Evolutionary conservation across 2,113 vertebrate species (phyloP), one percentile per base, ranked within the genome.

Genomic region (Phylloscopus trochiloides): DNA sequence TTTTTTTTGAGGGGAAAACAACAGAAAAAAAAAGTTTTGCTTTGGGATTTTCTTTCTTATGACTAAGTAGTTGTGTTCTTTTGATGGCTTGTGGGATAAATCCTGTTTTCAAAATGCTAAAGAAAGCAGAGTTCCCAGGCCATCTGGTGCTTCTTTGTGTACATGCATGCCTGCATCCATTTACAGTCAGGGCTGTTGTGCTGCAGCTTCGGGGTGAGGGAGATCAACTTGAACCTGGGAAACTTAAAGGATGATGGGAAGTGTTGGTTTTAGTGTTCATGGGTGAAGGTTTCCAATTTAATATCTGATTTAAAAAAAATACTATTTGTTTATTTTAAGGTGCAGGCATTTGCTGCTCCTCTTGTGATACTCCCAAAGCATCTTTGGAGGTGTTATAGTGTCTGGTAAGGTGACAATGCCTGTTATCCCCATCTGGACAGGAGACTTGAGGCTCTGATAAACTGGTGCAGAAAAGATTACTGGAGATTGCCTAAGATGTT

Each of bases 91-190:
- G 48, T 67, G 48, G 52, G 75, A 63, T 71, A 91, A 91, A 84
- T 70, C 25, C 21, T 81, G 6, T 85, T 93, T 87, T 90, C 61
- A 87, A 90, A 85, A 82, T 75, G 36, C 66, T 63, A 36, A 76
- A 75, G 77, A 85, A 91, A 96, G 76, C 54, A 48, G 66, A 91
- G 48, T 90, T 94, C 62, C 71, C 34, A 51, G 61, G 40, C 74
- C 78, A 82, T 88, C 90, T 86, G 75, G 34, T 79, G 52, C 67
- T 86, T 79, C 55, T 59, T 52, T 88, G 65, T 83, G 38, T 72
- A 21, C 29, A 32, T 65, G 36, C 26, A 19, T 61, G 50, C 71
- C n/a, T 81, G 51, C 29, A 29, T 55, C 48, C 24, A 5, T 54
- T 40, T 52, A 5, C 59, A 32, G 34, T 52, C 40, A 58, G 10